Percentiles rank a stretch among this genome's conserved stretches.
These are phyloP conservation scores for Brachionus calyciflorus DNA, from an alignment of 1,140 invertebrate species.

Conservation along the genomic window DNA sequence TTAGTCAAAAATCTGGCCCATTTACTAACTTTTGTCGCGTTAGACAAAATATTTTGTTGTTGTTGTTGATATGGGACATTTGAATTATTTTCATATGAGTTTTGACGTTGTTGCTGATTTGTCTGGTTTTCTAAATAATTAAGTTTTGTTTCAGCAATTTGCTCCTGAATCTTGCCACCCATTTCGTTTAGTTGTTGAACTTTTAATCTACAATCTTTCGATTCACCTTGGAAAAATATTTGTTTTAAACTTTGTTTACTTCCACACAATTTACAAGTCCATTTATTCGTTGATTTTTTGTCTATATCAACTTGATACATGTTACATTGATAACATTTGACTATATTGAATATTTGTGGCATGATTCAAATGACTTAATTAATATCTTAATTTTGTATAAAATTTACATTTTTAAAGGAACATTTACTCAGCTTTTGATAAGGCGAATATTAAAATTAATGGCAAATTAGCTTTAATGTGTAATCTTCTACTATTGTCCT, in stretches of 20 bases:
- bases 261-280: conserved; percentile 41
- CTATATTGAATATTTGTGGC: conserved; percentile 28
- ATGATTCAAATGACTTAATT: not conserved
- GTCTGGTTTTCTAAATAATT: not conserved
- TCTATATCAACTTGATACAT: conserved; percentile 37
- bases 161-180: not conserved
- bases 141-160: too few species aligned
- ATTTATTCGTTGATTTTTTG: conserved; percentile 45
- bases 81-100: not conserved
- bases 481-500: too few species aligned
- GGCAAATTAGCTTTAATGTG: too few species aligned
- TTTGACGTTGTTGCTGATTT: not conserved
- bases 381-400: not conserved
- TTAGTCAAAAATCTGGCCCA: conserved; percentile 38
- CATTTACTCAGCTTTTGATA: too few species aligned
- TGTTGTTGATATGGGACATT: not conserved
- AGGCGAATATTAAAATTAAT: too few species aligned
- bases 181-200: conserved; percentile 1
- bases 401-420: too few species aligned
- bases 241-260: conserved; percentile 32
- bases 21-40: conserved; percentile 15
- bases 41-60: too few species aligned
- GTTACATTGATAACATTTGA: conserved; percentile 29
- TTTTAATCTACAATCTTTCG: conserved; percentile 21
- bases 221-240: conserved; percentile 9